phyloP scores from a whole-genome alignment of 2,797 vertebrate species.

The Gallinago nigripennis region DNA sequence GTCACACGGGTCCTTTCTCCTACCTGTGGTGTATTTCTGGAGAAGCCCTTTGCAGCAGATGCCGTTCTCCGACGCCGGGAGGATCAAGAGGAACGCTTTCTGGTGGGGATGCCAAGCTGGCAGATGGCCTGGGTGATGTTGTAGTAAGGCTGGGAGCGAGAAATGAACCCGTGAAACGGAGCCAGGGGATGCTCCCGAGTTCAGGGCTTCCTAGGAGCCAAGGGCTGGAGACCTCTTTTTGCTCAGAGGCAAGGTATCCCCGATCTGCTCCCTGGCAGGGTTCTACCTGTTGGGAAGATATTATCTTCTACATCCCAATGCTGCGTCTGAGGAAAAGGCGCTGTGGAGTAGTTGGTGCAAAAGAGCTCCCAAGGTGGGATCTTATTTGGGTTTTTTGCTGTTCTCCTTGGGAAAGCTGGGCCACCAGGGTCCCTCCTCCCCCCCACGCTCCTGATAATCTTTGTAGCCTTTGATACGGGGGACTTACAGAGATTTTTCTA shows the following conservation, averaged over 20 bases:
- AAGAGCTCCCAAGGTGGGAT: neutral
- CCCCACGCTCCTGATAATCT: neutral
- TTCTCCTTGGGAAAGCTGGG: neutral
- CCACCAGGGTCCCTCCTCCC: neutral
- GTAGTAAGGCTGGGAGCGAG: neutral
- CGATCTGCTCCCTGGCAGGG: neutral
- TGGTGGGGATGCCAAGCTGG: conserved; percentile 35
- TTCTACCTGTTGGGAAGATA: neutral
- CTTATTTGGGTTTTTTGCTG: fast-evolving
- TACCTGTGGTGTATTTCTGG: neutral
- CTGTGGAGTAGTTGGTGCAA: neutral
- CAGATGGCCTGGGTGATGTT: conserved; percentile 8
- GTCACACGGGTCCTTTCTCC: neutral
- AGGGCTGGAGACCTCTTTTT: conserved; percentile 15
- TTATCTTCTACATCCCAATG: neutral
- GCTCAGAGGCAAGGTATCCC: conserved; percentile 21
- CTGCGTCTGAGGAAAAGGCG: neutral
- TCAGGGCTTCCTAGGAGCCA: neutral
- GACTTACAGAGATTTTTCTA: neutral
- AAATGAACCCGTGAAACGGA: neutral
- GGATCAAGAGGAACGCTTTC: neutral
- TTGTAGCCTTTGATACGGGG: neutral
- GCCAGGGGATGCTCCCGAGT: neutral
- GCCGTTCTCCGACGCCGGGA: neutral
- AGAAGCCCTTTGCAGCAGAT: neutral